A percentile compares a stretch with the other conserved stretches of the same genome.
These are phyloP conservation scores for Alca torda DNA, from an alignment of 2,797 vertebrate species.

Conservation along the genomic window DNA sequence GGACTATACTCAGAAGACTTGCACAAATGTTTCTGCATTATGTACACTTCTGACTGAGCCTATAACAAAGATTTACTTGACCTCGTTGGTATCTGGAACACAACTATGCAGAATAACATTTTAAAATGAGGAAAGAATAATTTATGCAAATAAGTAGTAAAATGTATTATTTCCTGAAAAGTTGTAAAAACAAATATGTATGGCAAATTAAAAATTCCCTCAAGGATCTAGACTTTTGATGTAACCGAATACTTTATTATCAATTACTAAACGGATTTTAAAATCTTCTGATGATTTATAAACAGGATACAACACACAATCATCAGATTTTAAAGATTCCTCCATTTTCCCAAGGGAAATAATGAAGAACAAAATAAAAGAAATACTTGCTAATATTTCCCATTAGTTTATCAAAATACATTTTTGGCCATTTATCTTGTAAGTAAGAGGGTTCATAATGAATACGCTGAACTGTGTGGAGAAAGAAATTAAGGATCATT, in stretches of 20 bases:
- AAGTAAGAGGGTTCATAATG: not conserved
- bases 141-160: not conserved
- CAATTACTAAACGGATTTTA: not conserved
- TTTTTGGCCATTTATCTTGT: not conserved
- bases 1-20: not conserved
- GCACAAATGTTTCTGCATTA: not conserved
- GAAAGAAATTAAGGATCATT: not conserved
- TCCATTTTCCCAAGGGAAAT: not conserved
- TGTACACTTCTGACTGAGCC: not conserved
- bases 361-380: not conserved
- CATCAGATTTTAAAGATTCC: not conserved
- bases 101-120: not conserved
- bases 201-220: not conserved
- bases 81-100: not conserved
- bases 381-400: not conserved
- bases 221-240: not conserved
- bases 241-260: not conserved
- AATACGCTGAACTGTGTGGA: not conserved
- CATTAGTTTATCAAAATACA: not conserved
- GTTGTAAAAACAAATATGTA: not conserved
- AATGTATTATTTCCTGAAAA: not conserved
- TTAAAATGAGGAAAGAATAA: not conserved
- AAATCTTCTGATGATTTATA: not conserved
- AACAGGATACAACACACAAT: not conserved
- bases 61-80: not conserved